Conservation (phyloP, 2,797 vertebrate genomes). For the Simalia tracyae region DNA sequence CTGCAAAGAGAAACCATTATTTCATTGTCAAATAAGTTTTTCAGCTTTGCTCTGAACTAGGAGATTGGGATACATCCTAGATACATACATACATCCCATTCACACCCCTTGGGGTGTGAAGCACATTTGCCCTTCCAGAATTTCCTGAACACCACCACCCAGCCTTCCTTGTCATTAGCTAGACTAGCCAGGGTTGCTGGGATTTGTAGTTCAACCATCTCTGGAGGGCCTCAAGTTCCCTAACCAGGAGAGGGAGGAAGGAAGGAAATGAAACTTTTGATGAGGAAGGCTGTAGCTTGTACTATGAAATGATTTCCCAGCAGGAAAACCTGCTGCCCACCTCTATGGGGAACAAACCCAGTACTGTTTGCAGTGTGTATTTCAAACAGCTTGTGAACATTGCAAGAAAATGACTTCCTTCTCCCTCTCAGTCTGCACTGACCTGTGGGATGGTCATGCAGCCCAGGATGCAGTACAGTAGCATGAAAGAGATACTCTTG, state of each 20-base stretch:
- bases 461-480: not conserved
- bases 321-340: not conserved
- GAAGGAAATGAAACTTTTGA: not conserved
- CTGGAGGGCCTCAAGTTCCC: no score
- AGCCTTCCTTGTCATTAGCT: not conserved
- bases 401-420: not conserved
- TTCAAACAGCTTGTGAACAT: not conserved
- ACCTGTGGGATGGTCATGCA: not conserved
- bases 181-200: not conserved
- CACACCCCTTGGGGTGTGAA: no score
- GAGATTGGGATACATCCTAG: not conserved
- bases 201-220: not conserved
- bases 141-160: not conserved
- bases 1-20: not conserved
- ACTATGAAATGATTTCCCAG: not conserved
- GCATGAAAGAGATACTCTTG: not conserved
- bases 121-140: not conserved
- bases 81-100: no score
- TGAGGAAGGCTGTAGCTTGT: not conserved
- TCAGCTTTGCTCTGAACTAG: not conserved
- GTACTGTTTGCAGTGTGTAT: not conserved
- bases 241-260: not conserved
- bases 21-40: not conserved
- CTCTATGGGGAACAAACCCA: not conserved
- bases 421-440: not conserved